Evolutionary conservation across 1,140 invertebrate genomes (phyloP), one percentile per base, ranked within the genome.

Genomic region (Eriosoma lanigerum): DNA sequence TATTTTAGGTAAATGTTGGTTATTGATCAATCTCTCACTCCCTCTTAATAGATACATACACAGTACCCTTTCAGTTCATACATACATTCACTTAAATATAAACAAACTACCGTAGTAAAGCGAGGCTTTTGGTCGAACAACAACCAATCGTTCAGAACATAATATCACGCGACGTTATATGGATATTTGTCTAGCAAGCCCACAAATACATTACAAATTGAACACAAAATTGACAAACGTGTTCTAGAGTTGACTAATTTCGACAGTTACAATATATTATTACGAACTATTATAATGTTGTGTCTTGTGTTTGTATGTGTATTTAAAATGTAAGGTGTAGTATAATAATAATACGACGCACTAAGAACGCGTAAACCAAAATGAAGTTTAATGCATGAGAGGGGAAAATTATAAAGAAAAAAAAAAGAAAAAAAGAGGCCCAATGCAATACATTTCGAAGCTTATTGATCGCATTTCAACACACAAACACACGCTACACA

Each of bases 381-480:
- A 52, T 2, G 24, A n/a, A 29, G 68, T 72, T 32, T 52, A 52
- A 72, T n/a, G 9, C 19, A n/a, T 46, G 24, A 26, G 17, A 26
- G 32, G 17, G 29, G 29, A 5, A 6, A 21, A 68, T n/a, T 26
- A 68, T 48, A n/a, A 0, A 58, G 10, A 54, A 54, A 54, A n/a
- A 54, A 38, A 17, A 48, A 17, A 46, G 4, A 66, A 44, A 66
- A 66, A 66, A n/a, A 21, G n/a, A 52, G 48, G 68, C 68, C 26
- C 48, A 32, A 72, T 52, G 68, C 29, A 29, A 52, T 72, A 78
- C 38, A 78, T 60, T 60, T 62, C 75, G 21, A 60, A 29, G 54
- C 75, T 78, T 78, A 78, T 78, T 78, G 75, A 78, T 78, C 75
- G 75, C 32, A 78, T 60, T 78, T 78, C 21, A 62, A 62, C 75